Conservation (phyloP, 2,113 vertebrate species). For the Paratilapia polleni region DNA sequence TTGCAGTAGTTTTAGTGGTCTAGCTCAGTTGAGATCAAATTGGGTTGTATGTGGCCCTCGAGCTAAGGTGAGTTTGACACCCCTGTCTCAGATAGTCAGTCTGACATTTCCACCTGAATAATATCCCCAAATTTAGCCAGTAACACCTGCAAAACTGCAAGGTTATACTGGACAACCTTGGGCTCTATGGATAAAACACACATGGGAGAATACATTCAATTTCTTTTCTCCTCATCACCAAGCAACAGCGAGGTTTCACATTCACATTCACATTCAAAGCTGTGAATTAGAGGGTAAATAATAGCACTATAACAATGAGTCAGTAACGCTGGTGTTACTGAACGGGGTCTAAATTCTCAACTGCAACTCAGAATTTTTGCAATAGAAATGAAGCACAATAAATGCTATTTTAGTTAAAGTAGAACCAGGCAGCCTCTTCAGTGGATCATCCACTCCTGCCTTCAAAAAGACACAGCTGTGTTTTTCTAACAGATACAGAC, state of each 20-base stretch:
- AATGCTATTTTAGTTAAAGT: background rate
- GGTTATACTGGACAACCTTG: background rate
- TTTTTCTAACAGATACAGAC: too few relatives aligned
- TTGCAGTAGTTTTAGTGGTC: too few relatives aligned
- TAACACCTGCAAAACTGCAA: background rate
- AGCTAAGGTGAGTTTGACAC: too few relatives aligned
- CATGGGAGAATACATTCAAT: background rate
- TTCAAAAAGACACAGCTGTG: too few relatives aligned
- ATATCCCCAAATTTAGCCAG: background rate
- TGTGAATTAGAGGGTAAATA: background rate
- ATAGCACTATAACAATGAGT: background rate
- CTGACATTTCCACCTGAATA: background rate
- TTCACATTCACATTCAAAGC: too few relatives aligned
- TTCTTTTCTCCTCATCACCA: background rate
- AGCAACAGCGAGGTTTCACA: background rate
- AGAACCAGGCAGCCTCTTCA: background rate
- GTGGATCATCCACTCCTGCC: too few relatives aligned
- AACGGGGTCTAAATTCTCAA: background rate
- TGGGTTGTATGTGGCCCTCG: too few relatives aligned
- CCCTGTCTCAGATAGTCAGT: too few relatives aligned
- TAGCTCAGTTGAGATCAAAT: too few relatives aligned
- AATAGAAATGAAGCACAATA: background rate
- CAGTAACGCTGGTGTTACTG: background rate
- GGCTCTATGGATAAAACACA: background rate
- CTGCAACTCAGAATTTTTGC: background rate